Conservation (phyloP, 2,113 vertebrate genomes). For the Romanogobio albipinnatus region DNA sequence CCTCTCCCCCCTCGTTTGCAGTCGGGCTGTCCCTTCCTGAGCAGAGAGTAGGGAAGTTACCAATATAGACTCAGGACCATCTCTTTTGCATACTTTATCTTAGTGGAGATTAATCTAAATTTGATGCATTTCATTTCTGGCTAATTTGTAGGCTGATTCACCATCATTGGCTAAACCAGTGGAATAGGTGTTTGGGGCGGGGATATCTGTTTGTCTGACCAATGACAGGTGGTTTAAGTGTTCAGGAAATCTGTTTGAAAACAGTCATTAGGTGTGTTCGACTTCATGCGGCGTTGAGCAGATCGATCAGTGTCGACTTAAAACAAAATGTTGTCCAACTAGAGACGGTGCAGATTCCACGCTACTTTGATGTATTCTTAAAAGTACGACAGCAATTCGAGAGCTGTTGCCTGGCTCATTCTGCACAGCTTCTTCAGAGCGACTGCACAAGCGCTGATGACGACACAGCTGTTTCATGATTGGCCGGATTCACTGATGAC, state of each 20-base stretch:
- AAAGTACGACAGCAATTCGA: too few relatives aligned
- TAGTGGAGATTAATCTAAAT: not conserved
- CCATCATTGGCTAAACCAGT: not conserved
- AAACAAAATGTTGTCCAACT: not conserved
- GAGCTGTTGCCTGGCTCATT: too few relatives aligned
- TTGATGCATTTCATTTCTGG: not conserved
- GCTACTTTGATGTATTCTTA: too few relatives aligned
- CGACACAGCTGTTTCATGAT: too few relatives aligned
- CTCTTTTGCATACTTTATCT: not conserved
- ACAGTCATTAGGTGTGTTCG: not conserved
- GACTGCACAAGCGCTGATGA: too few relatives aligned
- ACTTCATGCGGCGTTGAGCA: not conserved
- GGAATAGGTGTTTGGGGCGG: not conserved
- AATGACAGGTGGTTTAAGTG: not conserved
- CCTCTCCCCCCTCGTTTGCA: constrained; percentile 85
- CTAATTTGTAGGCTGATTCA: not conserved
- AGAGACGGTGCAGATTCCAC: too few relatives aligned
- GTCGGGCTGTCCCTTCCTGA: constrained; percentile 90
- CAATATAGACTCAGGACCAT: constrained; percentile 59
- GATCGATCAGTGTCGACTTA: not conserved
- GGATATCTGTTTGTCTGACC: not conserved
- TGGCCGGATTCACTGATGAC: too few relatives aligned
- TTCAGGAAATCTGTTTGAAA: not conserved
- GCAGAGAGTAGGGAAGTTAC: constrained; percentile 57
- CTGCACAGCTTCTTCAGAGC: too few relatives aligned